phyloP scores from a whole-genome alignment of 2,797 vertebrate genomes.

The Erpetoichthys calabaricus region DNA sequence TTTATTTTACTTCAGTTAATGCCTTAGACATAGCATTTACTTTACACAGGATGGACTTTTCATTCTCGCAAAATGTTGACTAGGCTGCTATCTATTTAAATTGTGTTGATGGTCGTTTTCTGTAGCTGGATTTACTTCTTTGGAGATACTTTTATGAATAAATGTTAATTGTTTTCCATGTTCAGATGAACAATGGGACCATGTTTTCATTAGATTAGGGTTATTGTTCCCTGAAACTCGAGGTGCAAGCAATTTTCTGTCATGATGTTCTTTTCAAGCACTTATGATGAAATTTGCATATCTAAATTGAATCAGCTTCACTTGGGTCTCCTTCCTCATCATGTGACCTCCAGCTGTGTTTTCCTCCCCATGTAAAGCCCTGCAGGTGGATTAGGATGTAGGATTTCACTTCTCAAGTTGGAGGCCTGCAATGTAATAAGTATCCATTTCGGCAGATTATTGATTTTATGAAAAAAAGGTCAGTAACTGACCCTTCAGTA shows the following conservation, averaged over 20 bases:
- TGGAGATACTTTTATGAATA: no score
- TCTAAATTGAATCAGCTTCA: constrained; percentile 76
- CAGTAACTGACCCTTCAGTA: constrained; percentile 8
- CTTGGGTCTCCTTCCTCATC: constrained; percentile 44
- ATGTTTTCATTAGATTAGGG: constrained; percentile 50
- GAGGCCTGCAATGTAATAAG: constrained; percentile 22
- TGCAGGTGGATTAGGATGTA: constrained; percentile 36
- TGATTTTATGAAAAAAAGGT: constrained; percentile 25
- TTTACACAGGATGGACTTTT: no score
- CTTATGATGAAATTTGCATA: constrained; percentile 68
- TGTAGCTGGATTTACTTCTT: no score
- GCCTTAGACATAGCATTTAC: no score
- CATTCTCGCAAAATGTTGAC: no score
- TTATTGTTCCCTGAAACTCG: constrained; percentile 42
- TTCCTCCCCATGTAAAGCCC: constrained; percentile 21
- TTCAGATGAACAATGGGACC: constrained; percentile 27
- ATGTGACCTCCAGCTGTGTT: constrained; percentile 28
- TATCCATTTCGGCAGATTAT: constrained; percentile 21
- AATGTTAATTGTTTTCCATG: background rate
- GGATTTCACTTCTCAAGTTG: constrained; percentile 29
- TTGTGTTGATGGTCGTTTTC: no score
- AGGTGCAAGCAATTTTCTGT: constrained; percentile 43
- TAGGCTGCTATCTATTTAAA: no score
- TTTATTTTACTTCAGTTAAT: no score
- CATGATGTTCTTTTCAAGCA: constrained; percentile 44